Conservation (phyloP, 1,140 invertebrate genomes). For the Saccostrea cuccullata region DNA sequence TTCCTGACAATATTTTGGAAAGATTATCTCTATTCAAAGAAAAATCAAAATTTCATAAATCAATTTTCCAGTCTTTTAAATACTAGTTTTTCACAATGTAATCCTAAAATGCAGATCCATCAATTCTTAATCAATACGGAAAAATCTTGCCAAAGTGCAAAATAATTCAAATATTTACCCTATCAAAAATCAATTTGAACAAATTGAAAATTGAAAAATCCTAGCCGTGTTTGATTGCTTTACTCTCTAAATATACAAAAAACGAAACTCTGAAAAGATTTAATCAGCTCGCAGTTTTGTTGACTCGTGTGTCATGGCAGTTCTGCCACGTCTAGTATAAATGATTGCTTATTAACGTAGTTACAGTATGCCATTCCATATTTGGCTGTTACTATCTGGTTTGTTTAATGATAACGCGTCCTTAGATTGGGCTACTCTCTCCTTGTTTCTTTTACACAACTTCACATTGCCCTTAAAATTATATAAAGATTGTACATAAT, state of each 20-base stretch:
- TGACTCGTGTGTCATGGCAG: neutral
- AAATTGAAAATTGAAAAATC: constrained; percentile 23
- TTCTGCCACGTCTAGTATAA: constrained; percentile 1
- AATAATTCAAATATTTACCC: constrained; percentile 24
- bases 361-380: neutral
- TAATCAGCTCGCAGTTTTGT: constrained; percentile 18
- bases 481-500: neutral
- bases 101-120: neutral
- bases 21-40: neutral
- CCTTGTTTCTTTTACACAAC: neutral
- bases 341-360: neutral
- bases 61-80: neutral
- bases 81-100: neutral
- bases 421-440: neutral
- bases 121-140: neutral
- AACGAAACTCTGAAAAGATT: neutral
- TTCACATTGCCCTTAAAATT: neutral
- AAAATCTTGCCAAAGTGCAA: constrained; percentile 10
- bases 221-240: constrained; percentile 2
- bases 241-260: constrained; percentile 20
- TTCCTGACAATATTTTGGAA: neutral
- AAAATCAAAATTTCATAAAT: neutral
- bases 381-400: neutral
- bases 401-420: constrained; percentile 5
- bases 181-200: constrained; percentile 34